Evolutionary conservation across 2,888 invertebrate species (phyloP).

Genomic region (Lissonota sp.): DNA sequence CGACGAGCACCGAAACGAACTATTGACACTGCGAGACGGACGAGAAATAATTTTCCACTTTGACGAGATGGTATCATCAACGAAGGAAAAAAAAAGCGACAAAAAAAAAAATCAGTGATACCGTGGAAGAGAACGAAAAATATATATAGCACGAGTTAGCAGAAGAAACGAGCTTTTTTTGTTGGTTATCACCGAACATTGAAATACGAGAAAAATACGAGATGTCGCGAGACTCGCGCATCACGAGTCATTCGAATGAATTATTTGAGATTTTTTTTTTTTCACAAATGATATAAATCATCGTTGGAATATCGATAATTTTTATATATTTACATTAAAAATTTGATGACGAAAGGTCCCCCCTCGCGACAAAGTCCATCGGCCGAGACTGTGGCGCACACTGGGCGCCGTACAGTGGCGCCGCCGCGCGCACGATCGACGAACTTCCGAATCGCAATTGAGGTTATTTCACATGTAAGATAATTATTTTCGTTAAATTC

Average conservation of each 20-base stretch:
- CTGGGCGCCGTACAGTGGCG: slow-evolving; percentile 71
- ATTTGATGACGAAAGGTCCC: slow-evolving; percentile 73
- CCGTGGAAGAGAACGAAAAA: slow-evolving; percentile 55
- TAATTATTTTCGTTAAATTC: slow-evolving; percentile 12
- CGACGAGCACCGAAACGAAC: slow-evolving; percentile 52
- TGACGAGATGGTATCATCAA: slow-evolving; percentile 59
- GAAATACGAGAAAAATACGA: slow-evolving; percentile 60
- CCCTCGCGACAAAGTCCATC: slow-evolving; percentile 76
- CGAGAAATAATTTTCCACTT: slow-evolving; percentile 60
- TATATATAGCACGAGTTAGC: slow-evolving; percentile 59
- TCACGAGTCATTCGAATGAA: slow-evolving; percentile 24
- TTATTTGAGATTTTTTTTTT: slow-evolving; percentile 26
- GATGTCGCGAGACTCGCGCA: slow-evolving; percentile 52
- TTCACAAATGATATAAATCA: slow-evolving; percentile 37
- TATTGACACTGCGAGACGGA: slow-evolving; percentile 46
- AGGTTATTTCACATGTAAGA: slow-evolving; percentile 72
- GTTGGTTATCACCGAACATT: slow-evolving; percentile 67
- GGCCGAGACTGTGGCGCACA: slow-evolving; percentile 73
- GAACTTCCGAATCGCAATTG: slow-evolving; percentile 64
- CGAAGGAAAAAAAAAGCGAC: slow-evolving; percentile 39
- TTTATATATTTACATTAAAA: slow-evolving; percentile 78
- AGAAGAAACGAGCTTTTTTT: slow-evolving; percentile 57
- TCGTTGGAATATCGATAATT: slow-evolving; percentile 63
- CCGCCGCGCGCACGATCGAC: slow-evolving; percentile 57
- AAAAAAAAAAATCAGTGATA: slow-evolving; percentile 56